Conservation (phyloP, 2,113 vertebrate genomes). For the Sturnira hondurensis region DNA sequence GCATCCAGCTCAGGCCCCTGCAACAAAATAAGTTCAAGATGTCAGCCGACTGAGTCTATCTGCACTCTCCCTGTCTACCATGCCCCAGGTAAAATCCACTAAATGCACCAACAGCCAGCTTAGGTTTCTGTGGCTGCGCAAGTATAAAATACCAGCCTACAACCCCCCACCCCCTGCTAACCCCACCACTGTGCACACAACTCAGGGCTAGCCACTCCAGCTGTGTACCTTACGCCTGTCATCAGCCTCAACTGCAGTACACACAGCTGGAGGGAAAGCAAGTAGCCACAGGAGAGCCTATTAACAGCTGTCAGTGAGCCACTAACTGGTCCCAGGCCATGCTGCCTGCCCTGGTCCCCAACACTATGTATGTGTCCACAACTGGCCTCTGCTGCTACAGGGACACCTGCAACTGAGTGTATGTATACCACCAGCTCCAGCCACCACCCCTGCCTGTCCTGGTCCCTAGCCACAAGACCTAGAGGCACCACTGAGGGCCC, state of each 20-base stretch:
- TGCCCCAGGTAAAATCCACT: background rate
- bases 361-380: background rate
- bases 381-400: background rate
- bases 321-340: background rate
- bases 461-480: background rate
- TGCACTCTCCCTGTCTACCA: background rate
- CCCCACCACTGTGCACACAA: background rate
- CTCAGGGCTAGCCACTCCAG: background rate
- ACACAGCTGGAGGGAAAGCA: background rate
- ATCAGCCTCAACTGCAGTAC: background rate
- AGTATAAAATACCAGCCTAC: background rate
- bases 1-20: background rate
- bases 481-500: background rate
- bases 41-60: background rate
- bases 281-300: background rate
- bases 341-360: background rate
- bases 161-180: background rate
- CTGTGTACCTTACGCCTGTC: background rate
- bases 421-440: background rate
- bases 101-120: background rate
- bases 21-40: background rate
- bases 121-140: background rate
- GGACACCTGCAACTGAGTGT: background rate
- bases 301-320: background rate
- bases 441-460: background rate